Evolutionary conservation across 92 coral and sea anemone genomes (phyloP).

Genomic region (Actinernus sp.): DNA sequence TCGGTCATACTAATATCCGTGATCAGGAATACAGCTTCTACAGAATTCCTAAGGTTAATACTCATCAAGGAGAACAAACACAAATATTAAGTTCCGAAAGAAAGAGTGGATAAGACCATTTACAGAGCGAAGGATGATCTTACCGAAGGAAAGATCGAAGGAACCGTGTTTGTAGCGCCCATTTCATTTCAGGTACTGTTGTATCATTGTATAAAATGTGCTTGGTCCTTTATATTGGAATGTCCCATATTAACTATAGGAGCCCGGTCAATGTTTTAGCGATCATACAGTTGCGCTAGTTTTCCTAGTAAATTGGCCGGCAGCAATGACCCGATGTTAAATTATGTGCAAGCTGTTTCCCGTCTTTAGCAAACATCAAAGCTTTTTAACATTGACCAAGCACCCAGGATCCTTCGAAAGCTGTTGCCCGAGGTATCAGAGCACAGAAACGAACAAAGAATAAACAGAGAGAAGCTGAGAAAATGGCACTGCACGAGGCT

Average conservation of each 20-base stretch:
- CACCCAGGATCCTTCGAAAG: slow-evolving; percentile 6
- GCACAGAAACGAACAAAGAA: slow-evolving; percentile 18
- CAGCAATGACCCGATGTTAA: no score
- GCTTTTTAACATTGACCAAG: background rate
- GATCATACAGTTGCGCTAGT: no score
- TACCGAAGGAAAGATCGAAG: slow-evolving; percentile 32
- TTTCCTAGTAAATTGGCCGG: no score
- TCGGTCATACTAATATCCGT: slow-evolving; percentile 38
- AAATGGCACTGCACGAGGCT: no score
- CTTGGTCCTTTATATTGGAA: no score
- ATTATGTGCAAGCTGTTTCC: no score
- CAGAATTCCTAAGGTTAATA: slow-evolving; percentile 34
- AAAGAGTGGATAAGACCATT: slow-evolving; percentile 34
- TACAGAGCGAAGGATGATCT: slow-evolving; percentile 20
- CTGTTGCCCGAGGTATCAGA: slow-evolving; percentile 3
- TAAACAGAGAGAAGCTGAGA: no score
- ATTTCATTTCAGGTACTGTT: slow-evolving; percentile 46
- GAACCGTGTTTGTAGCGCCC: slow-evolving; percentile 38
- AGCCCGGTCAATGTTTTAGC: no score
- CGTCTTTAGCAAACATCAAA: background rate
- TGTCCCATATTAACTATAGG: no score
- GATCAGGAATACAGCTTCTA: slow-evolving; percentile 33
- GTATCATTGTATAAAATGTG: no score
- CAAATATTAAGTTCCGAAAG: slow-evolving; percentile 27
- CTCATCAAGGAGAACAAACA: slow-evolving; percentile 41